Conservation (phyloP, 92 coral and sea anemone species). For the Chrysogorgia sp. region DNA sequence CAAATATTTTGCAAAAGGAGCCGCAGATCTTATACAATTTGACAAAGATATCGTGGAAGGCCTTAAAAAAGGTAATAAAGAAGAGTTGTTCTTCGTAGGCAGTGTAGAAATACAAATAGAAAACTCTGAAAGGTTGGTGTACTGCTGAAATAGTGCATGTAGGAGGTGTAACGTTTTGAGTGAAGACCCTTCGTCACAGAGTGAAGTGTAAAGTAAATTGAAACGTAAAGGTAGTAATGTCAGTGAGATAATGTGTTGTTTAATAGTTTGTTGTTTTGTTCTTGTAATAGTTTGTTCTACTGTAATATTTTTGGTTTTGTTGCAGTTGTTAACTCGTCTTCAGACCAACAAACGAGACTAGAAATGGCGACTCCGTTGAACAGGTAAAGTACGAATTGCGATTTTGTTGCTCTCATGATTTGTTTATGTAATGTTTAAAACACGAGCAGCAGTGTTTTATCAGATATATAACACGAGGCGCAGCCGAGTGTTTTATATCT, state of each 20-base stretch:
- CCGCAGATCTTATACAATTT: slow-evolving; percentile 88
- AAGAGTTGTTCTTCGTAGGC: too few species aligned
- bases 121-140: too few species aligned
- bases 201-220: not conserved
- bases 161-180: too few species aligned
- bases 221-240: too few species aligned
- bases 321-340: slow-evolving; percentile 73
- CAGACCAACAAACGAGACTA: slow-evolving; percentile 70
- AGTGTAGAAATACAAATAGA: too few species aligned
- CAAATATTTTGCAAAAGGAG: slow-evolving; percentile 81
- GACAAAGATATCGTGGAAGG: slow-evolving; percentile 74
- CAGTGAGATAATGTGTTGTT: too few species aligned
- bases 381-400: slow-evolving; percentile 54
- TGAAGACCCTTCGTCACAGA: too few species aligned
- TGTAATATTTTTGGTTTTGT: slow-evolving; percentile 21
- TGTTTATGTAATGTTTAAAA: too few species aligned
- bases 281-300: not conserved
- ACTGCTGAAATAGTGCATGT: too few species aligned
- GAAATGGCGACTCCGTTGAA: slow-evolving; percentile 92
- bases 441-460: too few species aligned
- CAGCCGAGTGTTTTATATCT: too few species aligned
- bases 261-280: not conserved
- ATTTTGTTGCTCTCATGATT: not conserved
- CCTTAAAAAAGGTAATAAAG: slow-evolving; percentile 69
- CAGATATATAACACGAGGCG: too few species aligned